Base-by-base conservation (phyloP, 2,797 vertebrate species). In the Poecilia picta region DNA sequence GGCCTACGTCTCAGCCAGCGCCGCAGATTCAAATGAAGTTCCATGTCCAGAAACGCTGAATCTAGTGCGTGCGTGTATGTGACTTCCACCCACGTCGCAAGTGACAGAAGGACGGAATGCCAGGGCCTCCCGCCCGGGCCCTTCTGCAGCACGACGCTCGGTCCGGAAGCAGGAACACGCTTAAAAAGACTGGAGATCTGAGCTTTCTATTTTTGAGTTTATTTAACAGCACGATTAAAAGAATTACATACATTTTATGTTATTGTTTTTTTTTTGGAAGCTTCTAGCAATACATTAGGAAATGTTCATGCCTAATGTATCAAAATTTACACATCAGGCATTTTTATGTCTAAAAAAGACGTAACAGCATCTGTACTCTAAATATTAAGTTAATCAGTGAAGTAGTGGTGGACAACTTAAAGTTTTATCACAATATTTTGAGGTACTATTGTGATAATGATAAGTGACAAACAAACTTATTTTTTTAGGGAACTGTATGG, bases 1-100 rank as follows among this genome's bases (percentile, higher is more conserved):
- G 94, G 92, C 93, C 92, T 91, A 94, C 93, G 89, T 90, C 84
- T 92, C 78, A 83, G 80, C 87, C 82, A 55, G 82, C 73, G 87
- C 89, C 86, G 85, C 92, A 87, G 91, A 91, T 90, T 91, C 90
- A 90, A 89, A 91, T 86, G 85, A 83, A 79, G 57, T 59, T 66
- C 76, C 76, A 72, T 53, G 81, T 87, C 79, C 85, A 87, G 83
- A 75, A 41, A 59, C 73, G 73, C 70, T 66, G 68, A 45, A 16
- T 36, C 70, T 43, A 49, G 74, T 73, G 72, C 84, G 72, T 76
- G 78, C 64, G 76, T 73, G 76, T 23, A 74, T 74, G 80, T 51
- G 84, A 81, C 86, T 84, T 84, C 88, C 92, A 81, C 92, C 86
- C 92, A 93, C 90, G 83, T 87, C 73, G 71, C 88, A 87, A 90